Base-by-base conservation (phyloP, 1,140 invertebrate species). In the Leptonema lineaticorne region DNA sequence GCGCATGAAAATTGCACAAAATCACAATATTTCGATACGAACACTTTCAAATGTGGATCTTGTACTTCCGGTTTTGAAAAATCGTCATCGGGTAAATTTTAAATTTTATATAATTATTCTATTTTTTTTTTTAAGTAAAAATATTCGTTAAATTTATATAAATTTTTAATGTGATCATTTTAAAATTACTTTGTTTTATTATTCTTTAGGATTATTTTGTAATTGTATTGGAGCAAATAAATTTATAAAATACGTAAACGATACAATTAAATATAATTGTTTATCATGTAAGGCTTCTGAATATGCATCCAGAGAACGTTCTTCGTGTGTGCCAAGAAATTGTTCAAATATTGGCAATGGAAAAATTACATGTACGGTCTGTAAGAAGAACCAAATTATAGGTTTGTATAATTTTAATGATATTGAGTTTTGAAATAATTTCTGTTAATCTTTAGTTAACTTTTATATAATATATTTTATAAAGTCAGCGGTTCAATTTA, bases 331-430 rank as follows among this genome's bases (percentile, higher is more conserved):
- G 4, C 69, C 69, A 22, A 68, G 69, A 33, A 68, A 50, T 24
- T 73, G 71, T 58, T 62, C 57, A 22, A 70, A 68, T 26, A 63
- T 64, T 18, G 33, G 48, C 4, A 70, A 70, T 11, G 71, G 71
- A 24, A 73, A 68, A 28, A 68, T 62, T 6, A 73, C 62, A 27
- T 73, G 71, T 45, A 37, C 50, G 33, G 33, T 73, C 4, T 73
- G 71, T 41, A 68, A 63, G 48, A 70, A 66, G 26, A 68, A 73
- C 67, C 71, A 73, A 56, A 70, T 73, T 22, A 70, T 63, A 16
- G 66, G 71, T 73, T 27, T 59, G 53, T 28, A 48, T 30, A 2
- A 67, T 56, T 27, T 33, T 56, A n/a, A n/a, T n/a, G n/a, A n/a
- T n/a, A n/a, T n/a, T n/a, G n/a, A n/a, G n/a, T n/a, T n/a, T n/a